Base-by-base conservation (phyloP, 1,140 invertebrate genomes). In the Manduca sexta region DNA sequence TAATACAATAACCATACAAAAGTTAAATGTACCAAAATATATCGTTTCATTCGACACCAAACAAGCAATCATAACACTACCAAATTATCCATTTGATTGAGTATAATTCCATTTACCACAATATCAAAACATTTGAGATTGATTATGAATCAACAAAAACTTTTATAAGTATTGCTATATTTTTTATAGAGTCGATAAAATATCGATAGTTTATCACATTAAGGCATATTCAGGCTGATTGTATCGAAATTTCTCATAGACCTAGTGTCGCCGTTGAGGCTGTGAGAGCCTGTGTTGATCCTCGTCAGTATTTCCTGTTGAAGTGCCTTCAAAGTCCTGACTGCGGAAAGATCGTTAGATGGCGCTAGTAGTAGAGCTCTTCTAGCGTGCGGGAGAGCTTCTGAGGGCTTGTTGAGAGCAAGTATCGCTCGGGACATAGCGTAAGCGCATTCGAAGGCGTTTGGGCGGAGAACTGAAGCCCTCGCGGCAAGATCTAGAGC, bases 391-490 rank as follows among this genome's bases (percentile, higher is more conserved):
- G 88, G 86, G 2, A 89, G 64, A 0, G 88, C 88, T 48, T 89
- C 88, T 2, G 87, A 85, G 0, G 87, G 65, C 15, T 78, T 78
- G 51, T 87, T 86, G n/a, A 86, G 64, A 5, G 96, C 95, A 50
- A 96, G 88, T 42, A 92, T 91, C 5, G 95, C 96, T 69, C 96
- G 92, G 0, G 96, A 93, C 69, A 96, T 88, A 1, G 95, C 95
- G 78, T 98, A 98, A 68, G 92, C 96, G 1, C 95, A 96, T 86
- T 98, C 97, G 75, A 95, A 98, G 1, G 94, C 97, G 64, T 93
- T 91, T 3, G 94, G 92, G 60, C 94, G 93, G 49, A 96, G 86
- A 38, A 91, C 90, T 16, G 97, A 88, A 0, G 95, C 96, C 79
- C 95, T 91, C 33, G 93, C 91, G 2, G 96, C 95, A 41, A 97